Evolutionary conservation across 2,113 vertebrate genomes (phyloP).

Genomic region (Rhinolophus ferrumequinum): DNA sequence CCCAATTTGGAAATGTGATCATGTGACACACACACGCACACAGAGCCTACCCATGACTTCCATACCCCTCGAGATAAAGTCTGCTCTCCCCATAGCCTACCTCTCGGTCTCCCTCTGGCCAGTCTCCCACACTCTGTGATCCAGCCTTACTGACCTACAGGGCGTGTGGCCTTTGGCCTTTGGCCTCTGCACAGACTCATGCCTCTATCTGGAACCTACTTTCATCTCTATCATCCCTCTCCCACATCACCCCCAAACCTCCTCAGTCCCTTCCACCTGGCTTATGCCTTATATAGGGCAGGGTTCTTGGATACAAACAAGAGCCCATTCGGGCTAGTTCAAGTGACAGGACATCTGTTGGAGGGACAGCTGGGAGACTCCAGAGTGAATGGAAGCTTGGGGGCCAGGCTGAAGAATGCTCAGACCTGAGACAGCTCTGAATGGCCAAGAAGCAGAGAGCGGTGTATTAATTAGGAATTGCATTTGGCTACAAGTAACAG

Average conservation of each 20-base stretch:
- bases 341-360: not conserved
- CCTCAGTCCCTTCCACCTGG: not conserved
- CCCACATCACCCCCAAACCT: not conserved
- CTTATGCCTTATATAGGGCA: not conserved
- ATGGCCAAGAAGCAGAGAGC: not conserved
- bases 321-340: not conserved
- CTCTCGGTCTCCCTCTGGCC: not conserved
- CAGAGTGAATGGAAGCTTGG: not conserved
- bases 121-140: accelerated
- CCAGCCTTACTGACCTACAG: too few relatives aligned
- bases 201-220: not conserved
- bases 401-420: not conserved
- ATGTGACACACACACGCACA: not conserved
- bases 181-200: not conserved
- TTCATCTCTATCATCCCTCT: not conserved
- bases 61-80: not conserved
- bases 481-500: not conserved
- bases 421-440: not conserved
- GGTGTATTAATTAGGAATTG: not conserved
- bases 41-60: not conserved
- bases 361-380: not conserved
- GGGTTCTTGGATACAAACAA: not conserved
- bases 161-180: not conserved
- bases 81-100: not conserved
- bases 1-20: not conserved